Evolutionary conservation across 2,113 vertebrate species (phyloP).

Genomic region (Pristiophorus japonicus): DNA sequence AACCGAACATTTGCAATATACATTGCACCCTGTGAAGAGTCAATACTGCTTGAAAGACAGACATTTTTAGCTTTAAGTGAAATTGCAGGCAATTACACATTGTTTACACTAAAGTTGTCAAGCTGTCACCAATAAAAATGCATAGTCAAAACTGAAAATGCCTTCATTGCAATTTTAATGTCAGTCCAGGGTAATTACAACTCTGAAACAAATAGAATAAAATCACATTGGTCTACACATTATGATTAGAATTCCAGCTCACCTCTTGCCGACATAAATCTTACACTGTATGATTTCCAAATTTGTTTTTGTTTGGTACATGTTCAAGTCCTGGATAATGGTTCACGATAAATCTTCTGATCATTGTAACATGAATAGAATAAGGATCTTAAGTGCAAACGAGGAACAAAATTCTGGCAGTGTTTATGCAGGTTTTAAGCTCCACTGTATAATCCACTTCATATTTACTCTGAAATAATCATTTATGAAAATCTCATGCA

Average conservation of each 20-base stretch:
- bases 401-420: not conserved
- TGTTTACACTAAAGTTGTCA: constrained; percentile 21
- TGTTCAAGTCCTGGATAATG: not conserved
- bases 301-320: not conserved
- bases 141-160: constrained; percentile 29
- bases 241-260: too few relatives aligned
- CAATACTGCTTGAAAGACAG: not conserved
- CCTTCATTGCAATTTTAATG: constrained; percentile 12
- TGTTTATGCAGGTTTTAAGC: not conserved
- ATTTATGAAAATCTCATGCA: not conserved
- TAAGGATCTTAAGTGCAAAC: not conserved
- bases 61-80: not conserved
- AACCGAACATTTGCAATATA: not conserved
- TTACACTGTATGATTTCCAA: not conserved
- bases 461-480: not conserved
- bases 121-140: constrained; percentile 18
- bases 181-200: not conserved
- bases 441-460: not conserved
- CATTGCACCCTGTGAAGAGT: not conserved
- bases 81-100: not conserved
- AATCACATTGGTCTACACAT: not conserved
- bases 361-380: not conserved
- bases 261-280: not conserved
- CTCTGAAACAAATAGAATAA: not conserved
- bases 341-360: not conserved